Base-by-base conservation (phyloP, 2,113 vertebrate genomes). In the Nesoenas mayeri region DNA sequence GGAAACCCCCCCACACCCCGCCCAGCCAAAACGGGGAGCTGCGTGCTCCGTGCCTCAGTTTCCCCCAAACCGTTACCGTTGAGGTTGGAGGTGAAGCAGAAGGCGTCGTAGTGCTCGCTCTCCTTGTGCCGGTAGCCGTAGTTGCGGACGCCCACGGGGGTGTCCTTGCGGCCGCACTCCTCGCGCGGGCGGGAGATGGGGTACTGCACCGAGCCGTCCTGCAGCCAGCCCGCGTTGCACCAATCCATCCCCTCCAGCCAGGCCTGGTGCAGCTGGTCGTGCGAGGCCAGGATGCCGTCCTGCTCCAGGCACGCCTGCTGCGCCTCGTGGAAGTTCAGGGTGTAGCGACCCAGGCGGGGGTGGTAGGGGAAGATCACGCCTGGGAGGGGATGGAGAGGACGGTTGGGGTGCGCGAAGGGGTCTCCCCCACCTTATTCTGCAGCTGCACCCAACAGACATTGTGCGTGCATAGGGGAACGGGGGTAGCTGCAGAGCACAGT, bases 181-280 rank as follows among this genome's bases (percentile, higher is more conserved):
- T 99, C 99, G 24, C 99, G 98, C 2, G 99, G 99, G 85, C 98
- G 98, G 83, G 99, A 97, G 96, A 99, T 99, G 10, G 99, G 99
- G 36, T 99, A 99, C 73, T 99, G 99, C 84, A 99, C 99, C 0
- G 99, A 99, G 66, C 99, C 99, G 9, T 99, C 99, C 44, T 99
- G 97, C 93, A 99, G 96, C 99, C 99, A 99, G 48, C 99, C 99
- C 0, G 99, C 99, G 26, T 99, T 99, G 97, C 99, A 99, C 99
- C 99, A 99, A 94, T 99, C 99, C 91, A 99, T 95, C 3, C 99
- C 99, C 5, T 99, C 98, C 84, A 98, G 97, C 99, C 99, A 99
- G 40, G 99, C 99, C 90, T 99, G 98, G 88, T 99, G 99, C 61
- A 99, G 85, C 87, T 99, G 99, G 18, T 99, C 98, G 13, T 99